Evolutionary conservation across 2,888 invertebrate genomes (phyloP).

Genomic region (Congeria kusceri): DNA sequence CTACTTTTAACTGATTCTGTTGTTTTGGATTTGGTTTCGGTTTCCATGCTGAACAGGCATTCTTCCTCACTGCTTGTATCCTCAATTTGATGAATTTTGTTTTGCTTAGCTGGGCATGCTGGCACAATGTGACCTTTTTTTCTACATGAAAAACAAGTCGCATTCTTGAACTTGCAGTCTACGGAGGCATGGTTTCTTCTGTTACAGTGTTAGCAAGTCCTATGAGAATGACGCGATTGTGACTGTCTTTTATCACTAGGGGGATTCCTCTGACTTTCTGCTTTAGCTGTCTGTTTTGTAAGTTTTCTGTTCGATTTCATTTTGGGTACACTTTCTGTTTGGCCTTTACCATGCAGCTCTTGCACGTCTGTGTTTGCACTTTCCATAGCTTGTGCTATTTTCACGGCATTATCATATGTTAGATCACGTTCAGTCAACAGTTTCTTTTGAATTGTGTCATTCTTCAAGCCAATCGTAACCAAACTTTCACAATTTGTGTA

Average conservation of each 20-base stretch:
- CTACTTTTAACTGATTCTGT: not conserved
- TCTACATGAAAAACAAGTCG: constrained; percentile 25
- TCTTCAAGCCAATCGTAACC: constrained; percentile 47
- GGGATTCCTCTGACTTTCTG: too few relatives aligned
- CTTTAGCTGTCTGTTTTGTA: not conserved
- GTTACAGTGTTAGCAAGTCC: not conserved
- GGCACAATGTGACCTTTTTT: constrained; percentile 29
- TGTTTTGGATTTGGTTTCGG: too few relatives aligned
- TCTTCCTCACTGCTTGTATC: not conserved
- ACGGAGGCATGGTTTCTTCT: not conserved
- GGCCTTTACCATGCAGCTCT: not conserved
- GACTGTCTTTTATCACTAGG: too few relatives aligned
- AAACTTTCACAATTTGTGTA: too few relatives aligned
- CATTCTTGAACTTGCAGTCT: constrained; percentile 31
- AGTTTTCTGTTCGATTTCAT: not conserved
- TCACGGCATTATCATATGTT: constrained; percentile 38
- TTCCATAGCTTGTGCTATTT: constrained; percentile 50
- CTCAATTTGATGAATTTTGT: not conserved
- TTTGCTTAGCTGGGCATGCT: constrained; percentile 3
- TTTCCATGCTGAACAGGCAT: not conserved
- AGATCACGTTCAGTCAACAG: constrained; percentile 46
- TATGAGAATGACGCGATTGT: not conserved
- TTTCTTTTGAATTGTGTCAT: constrained; percentile 45
- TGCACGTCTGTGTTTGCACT: constrained; percentile 48
- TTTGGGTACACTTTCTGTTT: not conserved